Percentiles rank a stretch among this genome's conserved stretches.
Evolutionary conservation across 2,113 vertebrate species (phyloP).

Genomic region (Trichomycterus rosablanca): DNA sequence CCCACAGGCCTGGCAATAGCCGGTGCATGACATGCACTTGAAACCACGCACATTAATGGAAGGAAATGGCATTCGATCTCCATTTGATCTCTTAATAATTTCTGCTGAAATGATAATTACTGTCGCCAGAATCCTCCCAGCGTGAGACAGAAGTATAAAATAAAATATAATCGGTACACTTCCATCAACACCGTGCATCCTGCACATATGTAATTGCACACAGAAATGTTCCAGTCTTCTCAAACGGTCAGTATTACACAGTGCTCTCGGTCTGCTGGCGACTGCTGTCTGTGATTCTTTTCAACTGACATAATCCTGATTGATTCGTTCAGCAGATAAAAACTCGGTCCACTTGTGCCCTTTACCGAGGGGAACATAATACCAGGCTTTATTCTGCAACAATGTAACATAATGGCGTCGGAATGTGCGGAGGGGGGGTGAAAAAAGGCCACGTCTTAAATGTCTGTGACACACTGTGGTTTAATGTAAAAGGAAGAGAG

Average conservation of each 20-base stretch:
- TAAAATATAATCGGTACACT: slow-evolving; percentile 56
- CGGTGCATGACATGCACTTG: slow-evolving; percentile 84
- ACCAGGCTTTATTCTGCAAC: slow-evolving; percentile 96
- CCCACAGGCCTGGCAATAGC: slow-evolving; percentile 81
- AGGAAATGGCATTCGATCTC: slow-evolving; percentile 92
- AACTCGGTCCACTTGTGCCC: slow-evolving; percentile 99
- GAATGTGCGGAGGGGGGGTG: slow-evolving; percentile 80
- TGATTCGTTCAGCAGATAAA: slow-evolving; percentile 99
- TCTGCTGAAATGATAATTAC: slow-evolving; percentile 99
- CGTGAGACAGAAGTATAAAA: slow-evolving; percentile 54
- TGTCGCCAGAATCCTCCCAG: slow-evolving; percentile 66
- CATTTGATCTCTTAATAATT: slow-evolving; percentile 94
- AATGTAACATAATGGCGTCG: slow-evolving; percentile 97
- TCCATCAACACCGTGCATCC: slow-evolving; percentile 78
- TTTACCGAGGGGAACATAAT: slow-evolving; percentile 98
- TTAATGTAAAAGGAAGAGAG: slow-evolving; percentile 71
- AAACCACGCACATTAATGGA: slow-evolving; percentile 89
- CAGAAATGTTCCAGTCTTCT: slow-evolving; percentile 9
- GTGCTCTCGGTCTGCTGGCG: slow-evolving; percentile 79
- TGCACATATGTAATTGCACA: slow-evolving; percentile 53
- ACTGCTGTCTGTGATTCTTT: slow-evolving; percentile 94
- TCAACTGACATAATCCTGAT: slow-evolving; percentile 99
- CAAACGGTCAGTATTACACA: slow-evolving; percentile 63
- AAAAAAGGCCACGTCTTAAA: slow-evolving; percentile 89
- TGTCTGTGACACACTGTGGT: slow-evolving; percentile 84